Percentiles rank a stretch among this genome's conserved stretches.
These are phyloP conservation scores for Cossypha heuglini DNA, from an alignment of 2,797 vertebrate genomes.

Conservation along the genomic window DNA sequence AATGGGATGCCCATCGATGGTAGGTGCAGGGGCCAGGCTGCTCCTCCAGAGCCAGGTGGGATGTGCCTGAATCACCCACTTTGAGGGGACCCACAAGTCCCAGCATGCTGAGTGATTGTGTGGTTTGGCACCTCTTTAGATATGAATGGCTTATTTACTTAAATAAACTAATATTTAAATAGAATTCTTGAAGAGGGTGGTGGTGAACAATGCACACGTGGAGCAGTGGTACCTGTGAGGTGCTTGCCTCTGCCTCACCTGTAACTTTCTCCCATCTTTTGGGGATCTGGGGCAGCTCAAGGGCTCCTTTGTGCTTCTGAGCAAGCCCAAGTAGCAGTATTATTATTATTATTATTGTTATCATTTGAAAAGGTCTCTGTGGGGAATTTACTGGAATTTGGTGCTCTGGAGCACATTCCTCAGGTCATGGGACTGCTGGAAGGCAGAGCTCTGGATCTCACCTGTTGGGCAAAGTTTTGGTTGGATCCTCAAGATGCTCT, in stretches of 20 bases:
- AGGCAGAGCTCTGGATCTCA: background rate
- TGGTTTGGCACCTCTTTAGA: background rate
- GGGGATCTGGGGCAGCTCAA: background rate
- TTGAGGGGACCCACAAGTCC: background rate
- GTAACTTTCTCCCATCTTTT: accelerated
- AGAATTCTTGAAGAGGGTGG: accelerated
- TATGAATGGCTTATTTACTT: background rate
- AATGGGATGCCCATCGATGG: slow-evolving; percentile 83
- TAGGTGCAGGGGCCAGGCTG: slow-evolving; percentile 57
- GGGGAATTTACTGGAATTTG: background rate
- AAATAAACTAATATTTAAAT: accelerated
- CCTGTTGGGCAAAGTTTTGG: background rate
- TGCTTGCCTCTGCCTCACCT: background rate
- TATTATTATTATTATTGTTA: no score
- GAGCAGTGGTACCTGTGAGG: background rate
- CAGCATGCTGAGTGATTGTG: accelerated
- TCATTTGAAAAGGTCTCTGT: accelerated
- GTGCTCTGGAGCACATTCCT: background rate
- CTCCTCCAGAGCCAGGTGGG: no score
- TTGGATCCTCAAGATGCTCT: background rate
- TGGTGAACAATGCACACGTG: background rate
- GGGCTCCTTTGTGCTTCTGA: background rate
- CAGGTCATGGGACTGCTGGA: accelerated
- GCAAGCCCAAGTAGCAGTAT: background rate
- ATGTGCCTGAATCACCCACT: accelerated